These are phyloP conservation scores for Dromiciops gliroides DNA, from an alignment of 2,113 vertebrate genomes.

Conservation along the genomic window DNA sequence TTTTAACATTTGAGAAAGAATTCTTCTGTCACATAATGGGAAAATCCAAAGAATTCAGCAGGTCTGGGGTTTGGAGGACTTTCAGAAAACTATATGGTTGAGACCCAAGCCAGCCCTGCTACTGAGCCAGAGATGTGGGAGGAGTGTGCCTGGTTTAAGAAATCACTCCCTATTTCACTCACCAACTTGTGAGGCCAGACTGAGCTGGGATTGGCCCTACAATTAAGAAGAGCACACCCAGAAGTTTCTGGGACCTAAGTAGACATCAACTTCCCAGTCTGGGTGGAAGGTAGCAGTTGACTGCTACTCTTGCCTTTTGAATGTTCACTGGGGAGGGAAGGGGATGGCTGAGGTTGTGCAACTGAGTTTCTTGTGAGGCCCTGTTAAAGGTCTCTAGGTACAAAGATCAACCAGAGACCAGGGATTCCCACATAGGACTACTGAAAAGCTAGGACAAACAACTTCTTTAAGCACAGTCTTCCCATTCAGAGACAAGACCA, in stretches of 20 bases:
- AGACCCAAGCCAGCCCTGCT: background rate
- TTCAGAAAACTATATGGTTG: background rate
- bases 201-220: background rate
- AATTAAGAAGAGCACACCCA: background rate
- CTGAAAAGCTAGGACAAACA: background rate
- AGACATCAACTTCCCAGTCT: background rate
- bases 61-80: background rate
- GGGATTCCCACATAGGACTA: background rate
- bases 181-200: background rate
- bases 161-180: conserved; percentile 20
- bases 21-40: background rate
- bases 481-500: background rate
- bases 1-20: background rate
- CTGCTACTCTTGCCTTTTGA: background rate
- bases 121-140: background rate
- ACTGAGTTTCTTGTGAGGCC: background rate
- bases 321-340: background rate
- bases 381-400: background rate
- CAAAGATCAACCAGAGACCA: background rate
- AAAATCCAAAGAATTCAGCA: background rate
- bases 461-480: background rate
- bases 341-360: background rate
- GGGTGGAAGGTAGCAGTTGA: background rate
- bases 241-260: background rate
- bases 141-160: conserved; percentile 42